Percentiles rank a stretch among this genome's conserved stretches.
phyloP scores from a whole-genome alignment of 2,797 vertebrate species.

The Intellagama lesueurii region DNA sequence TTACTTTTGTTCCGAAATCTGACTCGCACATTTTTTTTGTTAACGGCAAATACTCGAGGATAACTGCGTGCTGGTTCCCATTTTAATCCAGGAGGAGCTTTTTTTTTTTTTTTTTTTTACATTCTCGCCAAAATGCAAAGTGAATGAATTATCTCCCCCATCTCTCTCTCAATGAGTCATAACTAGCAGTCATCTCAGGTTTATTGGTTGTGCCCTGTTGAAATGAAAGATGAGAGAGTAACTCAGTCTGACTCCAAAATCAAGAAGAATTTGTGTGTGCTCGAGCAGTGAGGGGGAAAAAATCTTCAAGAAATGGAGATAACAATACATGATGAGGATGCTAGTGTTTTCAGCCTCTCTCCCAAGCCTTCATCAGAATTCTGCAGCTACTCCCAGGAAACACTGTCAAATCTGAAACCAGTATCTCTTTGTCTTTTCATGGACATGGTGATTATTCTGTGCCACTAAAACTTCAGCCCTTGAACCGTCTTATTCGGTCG shows the following conservation, averaged over 20 bases:
- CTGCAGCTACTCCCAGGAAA: constrained; percentile 1
- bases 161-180: too few relatives aligned
- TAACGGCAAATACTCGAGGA: background rate
- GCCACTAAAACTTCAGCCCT: background rate
- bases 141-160: background rate
- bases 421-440: constrained; percentile 11
- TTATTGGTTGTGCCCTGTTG: background rate
- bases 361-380: background rate
- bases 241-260: background rate
- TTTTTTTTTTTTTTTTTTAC: background rate
- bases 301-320: background rate
- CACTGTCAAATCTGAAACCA: constrained; percentile 17
- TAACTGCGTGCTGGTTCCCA: background rate
- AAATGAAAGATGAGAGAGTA: background rate
- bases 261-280: background rate
- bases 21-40: too few relatives aligned
- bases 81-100: background rate
- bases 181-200: background rate
- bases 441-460: background rate
- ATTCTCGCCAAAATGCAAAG: background rate
- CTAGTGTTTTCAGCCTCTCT: background rate
- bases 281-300: too few relatives aligned
- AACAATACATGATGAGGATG: background rate
- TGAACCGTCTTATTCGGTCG: background rate
- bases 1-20: too few relatives aligned